Conservation (phyloP, 2,797 vertebrate genomes). For the Nannoperca obscura region DNA sequence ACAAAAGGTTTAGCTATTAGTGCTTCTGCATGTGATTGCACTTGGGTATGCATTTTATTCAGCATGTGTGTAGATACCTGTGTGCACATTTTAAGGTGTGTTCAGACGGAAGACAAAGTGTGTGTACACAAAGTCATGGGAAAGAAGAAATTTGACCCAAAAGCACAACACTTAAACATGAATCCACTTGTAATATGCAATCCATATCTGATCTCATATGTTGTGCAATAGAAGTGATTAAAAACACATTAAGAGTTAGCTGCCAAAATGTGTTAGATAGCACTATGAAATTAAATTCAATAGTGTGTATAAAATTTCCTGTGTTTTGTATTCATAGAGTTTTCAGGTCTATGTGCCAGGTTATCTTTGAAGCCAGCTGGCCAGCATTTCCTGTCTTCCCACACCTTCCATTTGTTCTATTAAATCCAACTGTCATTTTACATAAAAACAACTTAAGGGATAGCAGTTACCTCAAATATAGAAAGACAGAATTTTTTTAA, state of each 20-base stretch:
- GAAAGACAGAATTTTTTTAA: not conserved
- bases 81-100: not conserved
- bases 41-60: not conserved
- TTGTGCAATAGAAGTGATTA: not conserved
- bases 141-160: not conserved
- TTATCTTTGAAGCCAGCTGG: constrained; percentile 14
- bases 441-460: not conserved
- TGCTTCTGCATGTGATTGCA: not conserved
- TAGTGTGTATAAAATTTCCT: not conserved
- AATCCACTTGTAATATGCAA: not conserved
- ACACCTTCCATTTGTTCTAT: constrained; percentile 8
- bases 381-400: constrained; percentile 1
- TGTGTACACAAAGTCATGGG: not conserved
- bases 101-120: too few species aligned
- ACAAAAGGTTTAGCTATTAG: not conserved
- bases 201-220: not conserved
- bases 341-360: constrained; percentile 9
- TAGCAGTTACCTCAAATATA: not conserved
- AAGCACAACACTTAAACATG: too few species aligned
- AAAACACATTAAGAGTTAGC: not conserved
- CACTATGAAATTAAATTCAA: not conserved
- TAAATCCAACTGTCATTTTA: not conserved
- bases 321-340: constrained; percentile 31
- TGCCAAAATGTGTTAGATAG: not conserved
- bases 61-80: not conserved